Evolutionary conservation across 2,113 vertebrate genomes (phyloP).

Genomic region (Nyctereutes procyonoides): DNA sequence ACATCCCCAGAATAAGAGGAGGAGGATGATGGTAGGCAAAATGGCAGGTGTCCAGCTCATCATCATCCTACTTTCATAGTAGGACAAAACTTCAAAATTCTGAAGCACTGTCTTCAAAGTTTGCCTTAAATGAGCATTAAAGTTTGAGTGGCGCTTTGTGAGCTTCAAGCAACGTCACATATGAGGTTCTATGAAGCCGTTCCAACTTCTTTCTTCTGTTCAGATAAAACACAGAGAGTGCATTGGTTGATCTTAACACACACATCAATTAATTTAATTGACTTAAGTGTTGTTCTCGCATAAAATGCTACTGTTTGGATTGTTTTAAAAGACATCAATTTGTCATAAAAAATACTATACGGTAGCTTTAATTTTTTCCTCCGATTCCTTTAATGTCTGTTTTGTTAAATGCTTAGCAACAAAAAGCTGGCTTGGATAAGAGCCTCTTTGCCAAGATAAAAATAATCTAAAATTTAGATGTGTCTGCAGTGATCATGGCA

Average conservation of each 20-base stretch:
- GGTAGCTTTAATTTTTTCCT: conserved; percentile 60
- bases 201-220: conserved; percentile 51
- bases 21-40: neutral
- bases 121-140: conserved; percentile 30
- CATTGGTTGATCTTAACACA: conserved; percentile 79
- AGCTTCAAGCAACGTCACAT: neutral
- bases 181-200: conserved; percentile 9
- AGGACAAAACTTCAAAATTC: neutral
- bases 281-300: conserved; percentile 72
- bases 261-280: conserved; percentile 82
- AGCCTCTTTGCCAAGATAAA: conserved; percentile 70
- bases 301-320: conserved; percentile 77
- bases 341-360: conserved; percentile 74
- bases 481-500: conserved; percentile 67
- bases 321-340: conserved; percentile 75
- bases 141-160: conserved; percentile 11
- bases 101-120: neutral
- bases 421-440: conserved; percentile 60
- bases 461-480: conserved; percentile 80
- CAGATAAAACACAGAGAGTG: conserved; percentile 77
- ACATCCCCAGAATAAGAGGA: neutral
- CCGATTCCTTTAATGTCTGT: conserved; percentile 66
- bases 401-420: conserved; percentile 69
- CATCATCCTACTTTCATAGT: neutral
- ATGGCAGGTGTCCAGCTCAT: neutral